Conservation (phyloP, 2,888 invertebrate genomes). For the Cryptocheilus praepositus region DNA sequence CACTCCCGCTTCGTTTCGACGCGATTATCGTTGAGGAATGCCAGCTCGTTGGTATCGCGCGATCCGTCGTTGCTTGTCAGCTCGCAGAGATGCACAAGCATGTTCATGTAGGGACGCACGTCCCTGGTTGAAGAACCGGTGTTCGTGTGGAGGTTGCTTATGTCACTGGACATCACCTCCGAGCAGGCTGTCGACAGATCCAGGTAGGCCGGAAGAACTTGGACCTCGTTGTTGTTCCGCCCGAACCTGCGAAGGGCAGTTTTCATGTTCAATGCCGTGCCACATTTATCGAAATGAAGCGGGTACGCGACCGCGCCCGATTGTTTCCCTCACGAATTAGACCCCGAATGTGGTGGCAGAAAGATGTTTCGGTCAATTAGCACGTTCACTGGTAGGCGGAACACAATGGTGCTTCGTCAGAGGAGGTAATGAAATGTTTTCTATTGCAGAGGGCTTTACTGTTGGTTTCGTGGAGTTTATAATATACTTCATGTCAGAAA, state of each 20-base stretch:
- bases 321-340: not conserved
- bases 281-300: too few relatives aligned
- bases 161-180: conserved; percentile 40
- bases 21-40: conserved; percentile 38
- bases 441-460: too few relatives aligned
- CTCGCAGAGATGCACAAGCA: conserved; percentile 56
- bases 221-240: not conserved
- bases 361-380: too few relatives aligned
- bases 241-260: too few relatives aligned
- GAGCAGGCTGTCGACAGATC: conserved; percentile 53
- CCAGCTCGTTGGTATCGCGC: conserved; percentile 41
- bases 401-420: too few relatives aligned
- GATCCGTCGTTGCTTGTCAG: conserved; percentile 41
- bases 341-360: not conserved
- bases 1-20: conserved; percentile 46
- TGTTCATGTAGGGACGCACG: conserved; percentile 43
- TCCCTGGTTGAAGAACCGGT: conserved; percentile 21
- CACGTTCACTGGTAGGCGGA: too few relatives aligned
- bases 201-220: conserved; percentile 40
- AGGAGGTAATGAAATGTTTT: too few relatives aligned
- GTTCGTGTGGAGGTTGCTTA: conserved; percentile 15
- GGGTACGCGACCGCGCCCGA: too few relatives aligned
- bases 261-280: not conserved
- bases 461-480: too few relatives aligned
- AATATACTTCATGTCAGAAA: too few relatives aligned